Conservation (phyloP, 2,888 invertebrate species). For the Mycalesis mineus region DNA sequence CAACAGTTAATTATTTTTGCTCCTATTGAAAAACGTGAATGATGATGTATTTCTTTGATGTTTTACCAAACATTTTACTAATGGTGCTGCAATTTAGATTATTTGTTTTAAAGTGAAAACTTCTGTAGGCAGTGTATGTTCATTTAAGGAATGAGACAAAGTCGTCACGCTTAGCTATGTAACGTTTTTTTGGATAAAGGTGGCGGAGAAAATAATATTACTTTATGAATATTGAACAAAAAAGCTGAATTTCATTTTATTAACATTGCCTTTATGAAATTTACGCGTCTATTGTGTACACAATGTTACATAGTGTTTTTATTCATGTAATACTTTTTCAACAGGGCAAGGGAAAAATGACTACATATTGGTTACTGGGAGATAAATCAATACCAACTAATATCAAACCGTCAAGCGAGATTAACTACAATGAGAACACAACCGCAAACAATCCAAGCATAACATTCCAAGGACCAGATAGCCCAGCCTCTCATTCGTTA, state of each 20-base stretch:
- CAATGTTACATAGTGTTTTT: too few relatives aligned
- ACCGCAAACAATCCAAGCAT: slow-evolving; percentile 62
- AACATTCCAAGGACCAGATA: slow-evolving; percentile 71
- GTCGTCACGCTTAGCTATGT: too few relatives aligned
- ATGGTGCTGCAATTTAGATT: not conserved
- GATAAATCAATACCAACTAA: slow-evolving; percentile 64
- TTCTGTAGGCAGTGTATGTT: too few relatives aligned
- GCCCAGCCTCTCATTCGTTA: slow-evolving; percentile 65
- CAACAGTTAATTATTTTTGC: not conserved
- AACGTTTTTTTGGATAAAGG: too few relatives aligned
- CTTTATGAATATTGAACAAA: too few relatives aligned
- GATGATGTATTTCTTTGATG: too few relatives aligned
- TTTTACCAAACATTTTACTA: not conserved
- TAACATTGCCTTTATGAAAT: not conserved
- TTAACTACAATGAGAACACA: slow-evolving; percentile 40
- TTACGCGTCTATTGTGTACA: too few relatives aligned
- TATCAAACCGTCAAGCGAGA: slow-evolving; percentile 36
- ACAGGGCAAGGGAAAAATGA: slow-evolving; percentile 92
- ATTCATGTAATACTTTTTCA: slow-evolving; percentile 17
- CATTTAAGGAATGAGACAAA: too few relatives aligned
- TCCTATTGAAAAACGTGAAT: too few relatives aligned
- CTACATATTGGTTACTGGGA: slow-evolving; percentile 91
- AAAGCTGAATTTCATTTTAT: not conserved
- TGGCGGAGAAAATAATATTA: too few relatives aligned
- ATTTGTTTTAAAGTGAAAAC: too few relatives aligned